Percentiles rank a stretch among this genome's conserved stretches.
phyloP scores from a whole-genome alignment of 2,113 vertebrate species.

The Rattus norvegicus region GRCr8 NC_086035.1:12810001-12810500 shows the following conservation, averaged over 20 bases:
- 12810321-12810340: conserved; percentile 34
- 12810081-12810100: neutral
- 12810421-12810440: neutral
- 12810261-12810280: neutral
- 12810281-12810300: neutral
- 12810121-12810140: accelerated
- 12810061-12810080: accelerated
- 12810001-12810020: neutral
- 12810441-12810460: conserved; percentile 59
- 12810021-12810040: neutral
- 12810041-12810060: neutral
- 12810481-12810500: neutral
- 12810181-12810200: neutral
- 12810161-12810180: accelerated
- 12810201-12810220: neutral
- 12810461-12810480: conserved; percentile 42
- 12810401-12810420: conserved; percentile 15
- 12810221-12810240: neutral
- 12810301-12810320: neutral
- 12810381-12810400: neutral
- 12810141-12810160: neutral
- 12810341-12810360: conserved; percentile 41
- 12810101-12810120: neutral
- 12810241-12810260: neutral
- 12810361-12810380: conserved; percentile 23